Evolutionary conservation across 2,888 invertebrate species (phyloP).

Genomic region (Drosophila merina): DNA sequence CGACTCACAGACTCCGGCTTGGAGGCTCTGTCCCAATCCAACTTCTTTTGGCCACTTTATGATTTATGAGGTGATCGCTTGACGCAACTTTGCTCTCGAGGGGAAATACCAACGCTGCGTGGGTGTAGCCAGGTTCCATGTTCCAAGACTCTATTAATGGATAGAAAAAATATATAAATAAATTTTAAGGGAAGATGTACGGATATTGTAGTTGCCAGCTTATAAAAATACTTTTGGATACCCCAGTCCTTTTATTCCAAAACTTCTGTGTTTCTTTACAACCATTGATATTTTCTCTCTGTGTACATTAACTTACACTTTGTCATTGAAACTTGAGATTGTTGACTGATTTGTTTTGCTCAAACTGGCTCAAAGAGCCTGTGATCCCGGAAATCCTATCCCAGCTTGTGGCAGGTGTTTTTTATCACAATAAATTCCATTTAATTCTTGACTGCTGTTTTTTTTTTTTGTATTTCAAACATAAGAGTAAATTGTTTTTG

Average conservation of each 20-base stretch:
- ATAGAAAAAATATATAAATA: conserved; percentile 9
- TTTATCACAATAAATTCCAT: conserved; percentile 31
- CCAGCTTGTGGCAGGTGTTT: conserved; percentile 37
- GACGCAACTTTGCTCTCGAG: conserved; percentile 46
- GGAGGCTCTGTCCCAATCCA: conserved; percentile 9
- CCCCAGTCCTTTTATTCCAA: too few relatives aligned
- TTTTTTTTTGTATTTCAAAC: conserved; percentile 22
- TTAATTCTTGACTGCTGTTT: conserved; percentile 25
- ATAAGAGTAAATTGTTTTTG: conserved; percentile 29
- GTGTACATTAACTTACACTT: conserved; percentile 18
- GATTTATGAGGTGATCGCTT: conserved; percentile 71
- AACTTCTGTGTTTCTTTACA: background rate
- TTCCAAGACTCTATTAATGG: conserved; percentile 37
- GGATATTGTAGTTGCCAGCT: too few relatives aligned
- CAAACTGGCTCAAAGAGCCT: conserved; percentile 32
- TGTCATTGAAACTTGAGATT: conserved; percentile 42
- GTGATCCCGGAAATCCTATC: conserved; percentile 72
- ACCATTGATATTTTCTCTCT: conserved; percentile 9
- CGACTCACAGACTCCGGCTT: conserved; percentile 2
- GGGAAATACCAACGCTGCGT: conserved; percentile 54
- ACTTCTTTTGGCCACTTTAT: conserved; percentile 55
- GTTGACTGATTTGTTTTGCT: conserved; percentile 67
- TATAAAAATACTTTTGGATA: too few relatives aligned
- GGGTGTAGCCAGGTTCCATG: conserved; percentile 27
- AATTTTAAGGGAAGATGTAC: too few relatives aligned